Conservation (phyloP, 2,888 invertebrate species). For the Pollenia angustigena region DNA sequence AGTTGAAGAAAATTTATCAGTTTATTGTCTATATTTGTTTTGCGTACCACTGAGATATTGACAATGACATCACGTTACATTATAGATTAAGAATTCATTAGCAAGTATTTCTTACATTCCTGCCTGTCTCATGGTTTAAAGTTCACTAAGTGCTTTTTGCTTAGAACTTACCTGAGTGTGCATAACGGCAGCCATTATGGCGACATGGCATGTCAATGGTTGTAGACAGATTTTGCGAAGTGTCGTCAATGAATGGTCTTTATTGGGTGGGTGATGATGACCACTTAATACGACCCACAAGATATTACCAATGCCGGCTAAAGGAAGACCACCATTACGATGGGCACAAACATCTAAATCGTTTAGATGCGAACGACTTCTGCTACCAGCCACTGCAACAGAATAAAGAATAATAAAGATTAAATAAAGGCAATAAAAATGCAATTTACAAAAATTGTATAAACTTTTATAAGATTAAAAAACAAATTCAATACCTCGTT, state of each 20-base stretch:
- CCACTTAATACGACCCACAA: conserved; percentile 98
- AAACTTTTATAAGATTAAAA: conserved; percentile 54
- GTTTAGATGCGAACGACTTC: conserved; percentile 97
- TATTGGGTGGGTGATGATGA: conserved; percentile 97
- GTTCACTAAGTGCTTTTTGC: conserved; percentile 20
- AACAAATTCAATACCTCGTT: conserved; percentile 50
- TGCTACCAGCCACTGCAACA: conserved; percentile 93
- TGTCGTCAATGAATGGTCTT: conserved; percentile 97
- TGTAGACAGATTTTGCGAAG: conserved; percentile 96
- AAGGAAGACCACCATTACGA: conserved; percentile 94
- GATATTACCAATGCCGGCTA: conserved; percentile 97
- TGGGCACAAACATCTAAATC: conserved; percentile 97
- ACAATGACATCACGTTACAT: conserved; percentile 67
- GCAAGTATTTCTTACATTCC: conserved; percentile 50
- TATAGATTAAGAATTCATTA: conserved; percentile 74
- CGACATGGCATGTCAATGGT: conserved; percentile 96
- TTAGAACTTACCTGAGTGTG: conserved; percentile 85
- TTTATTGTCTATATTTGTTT: conserved; percentile 19
- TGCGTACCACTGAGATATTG: conserved; percentile 29
- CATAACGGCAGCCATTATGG: conserved; percentile 98
- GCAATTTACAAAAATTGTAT: conserved; percentile 42
- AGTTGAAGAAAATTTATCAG: conserved; percentile 75
- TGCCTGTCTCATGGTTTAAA: not conserved
- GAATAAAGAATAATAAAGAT: not conserved
- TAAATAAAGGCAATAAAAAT: conserved; percentile 19